Percentiles rank a stretch among this genome's conserved stretches.
Conservation (phyloP, 2,888 invertebrate species). For the Mechanitis messenoides region DNA sequence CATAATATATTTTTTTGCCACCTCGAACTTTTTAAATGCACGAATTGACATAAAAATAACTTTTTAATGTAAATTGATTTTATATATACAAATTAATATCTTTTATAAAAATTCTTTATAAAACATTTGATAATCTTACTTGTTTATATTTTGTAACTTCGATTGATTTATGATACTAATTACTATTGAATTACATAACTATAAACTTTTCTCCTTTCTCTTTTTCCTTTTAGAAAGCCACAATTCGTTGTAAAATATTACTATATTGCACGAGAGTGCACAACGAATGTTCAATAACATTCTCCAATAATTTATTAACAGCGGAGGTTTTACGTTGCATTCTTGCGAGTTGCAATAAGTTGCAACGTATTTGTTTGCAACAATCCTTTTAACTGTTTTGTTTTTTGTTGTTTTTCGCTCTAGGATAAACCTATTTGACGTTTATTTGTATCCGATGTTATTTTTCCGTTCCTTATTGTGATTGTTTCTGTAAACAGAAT, state of each 20-base stretch:
- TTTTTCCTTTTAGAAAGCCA: background rate
- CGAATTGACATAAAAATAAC: no score
- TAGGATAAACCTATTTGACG: constrained; percentile 52
- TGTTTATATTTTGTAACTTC: no score
- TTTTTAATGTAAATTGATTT: no score
- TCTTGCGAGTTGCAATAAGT: constrained; percentile 37
- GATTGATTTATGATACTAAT: no score
- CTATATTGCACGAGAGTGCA: constrained; percentile 1
- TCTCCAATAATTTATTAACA: constrained; percentile 19
- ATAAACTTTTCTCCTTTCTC: no score
- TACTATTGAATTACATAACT: no score
- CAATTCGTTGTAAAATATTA: constrained; percentile 2
- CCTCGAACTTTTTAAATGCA: no score
- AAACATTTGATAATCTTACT: no score
- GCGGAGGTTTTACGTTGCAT: constrained; percentile 40
- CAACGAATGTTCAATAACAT: constrained; percentile 12
- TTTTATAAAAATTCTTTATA: no score
- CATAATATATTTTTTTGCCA: no score
- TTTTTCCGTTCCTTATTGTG: constrained; percentile 51
- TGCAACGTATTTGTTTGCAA: constrained; percentile 48
- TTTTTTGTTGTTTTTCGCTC: constrained; percentile 47
- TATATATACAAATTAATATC: no score
- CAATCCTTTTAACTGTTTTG: constrained; percentile 43
- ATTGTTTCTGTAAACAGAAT: constrained; percentile 54
- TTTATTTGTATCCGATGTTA: constrained; percentile 52